Evolutionary conservation across 2,113 vertebrate species (phyloP), one percentile per base, ranked within the genome.

Genomic region (Syngnathus scovelli): DNA sequence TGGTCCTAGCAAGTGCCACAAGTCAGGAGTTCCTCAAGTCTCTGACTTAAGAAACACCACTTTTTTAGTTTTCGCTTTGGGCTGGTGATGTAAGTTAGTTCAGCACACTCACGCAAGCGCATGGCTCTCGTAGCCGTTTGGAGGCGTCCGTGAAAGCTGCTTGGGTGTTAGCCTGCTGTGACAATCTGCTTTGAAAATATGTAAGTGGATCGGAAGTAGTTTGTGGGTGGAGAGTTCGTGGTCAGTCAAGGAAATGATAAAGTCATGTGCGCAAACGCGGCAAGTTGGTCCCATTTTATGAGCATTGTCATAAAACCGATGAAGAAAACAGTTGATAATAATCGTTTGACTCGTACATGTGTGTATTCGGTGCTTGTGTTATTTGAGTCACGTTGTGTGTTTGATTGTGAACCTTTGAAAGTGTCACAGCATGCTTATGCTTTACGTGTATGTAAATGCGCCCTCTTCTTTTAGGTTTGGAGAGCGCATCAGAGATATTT

Each of bases 401-500:
- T 33, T 33, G 27, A 33, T 33, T 33, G 27, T 33, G 27, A 33
- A 33, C 27, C 27, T 13, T 58, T 58, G 27, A 36, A 36, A 18
- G 36, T 7, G 12, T 60, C 36, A 38, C 56, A 60, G 36, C 38
- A 5, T 60, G 58, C 19, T 39, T 49, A 5, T 41, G 60, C n/a
- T n/a, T n/a, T n/a, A 62, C 2, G 44, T 62, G 38, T 62, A 46
- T 46, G 38, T 62, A 62, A 23, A 62, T 62, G 27, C 27, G 39
- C 44, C 12, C 21, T 43, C 19, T 44, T 43, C 38, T 39, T 12
- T 18, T 16, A 69, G 52, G 23, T 55, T 11, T 43, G 60, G 33
- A 58, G 38, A 55, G 64, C 51, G 64, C 54, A 56, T 67, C 78
- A 69, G n/a, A 16, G 7, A 70, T 72, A 59, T 56, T 76, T 81